These are phyloP conservation scores for Labia minor DNA, from an alignment of 2,888 invertebrate species.

Conservation along the genomic window DNA sequence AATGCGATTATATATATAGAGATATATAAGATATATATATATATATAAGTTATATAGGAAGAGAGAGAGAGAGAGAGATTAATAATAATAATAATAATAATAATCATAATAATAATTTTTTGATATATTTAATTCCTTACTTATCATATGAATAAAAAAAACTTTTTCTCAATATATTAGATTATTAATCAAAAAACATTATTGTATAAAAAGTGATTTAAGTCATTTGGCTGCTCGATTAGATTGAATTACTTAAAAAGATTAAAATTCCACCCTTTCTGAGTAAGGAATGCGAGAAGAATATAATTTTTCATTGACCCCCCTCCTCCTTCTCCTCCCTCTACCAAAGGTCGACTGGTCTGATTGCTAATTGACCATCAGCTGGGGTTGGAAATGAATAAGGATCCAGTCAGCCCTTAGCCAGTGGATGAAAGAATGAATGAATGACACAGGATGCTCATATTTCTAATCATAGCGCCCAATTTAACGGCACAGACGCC, in stretches of 20 bases:
- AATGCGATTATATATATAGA: no score
- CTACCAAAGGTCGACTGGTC: no score
- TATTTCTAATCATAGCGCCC: conserved; percentile 13
- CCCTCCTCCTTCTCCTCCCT: no score
- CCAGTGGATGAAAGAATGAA: neutral
- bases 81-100: no score
- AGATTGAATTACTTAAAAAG: neutral
- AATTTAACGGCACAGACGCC: neutral
- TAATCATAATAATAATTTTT: no score
- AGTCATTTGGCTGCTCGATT: neutral
- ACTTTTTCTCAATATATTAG: no score
- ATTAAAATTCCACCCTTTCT: neutral
- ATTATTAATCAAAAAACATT: no score
- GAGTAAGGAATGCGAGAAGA: conserved; percentile 6
- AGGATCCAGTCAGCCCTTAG: neutral
- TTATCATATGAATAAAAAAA: no score
- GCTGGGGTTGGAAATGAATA: neutral
- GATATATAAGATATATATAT: no score
- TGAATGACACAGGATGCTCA: neutral
- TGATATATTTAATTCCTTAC: no score
- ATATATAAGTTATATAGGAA: no score
- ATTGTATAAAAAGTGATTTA: neutral
- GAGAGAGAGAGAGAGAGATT: no score
- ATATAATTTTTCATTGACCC: neutral
- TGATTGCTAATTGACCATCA: conserved; percentile 7